phyloP scores from a whole-genome alignment of 2,888 invertebrate genomes.

The Thereva unica region DNA sequence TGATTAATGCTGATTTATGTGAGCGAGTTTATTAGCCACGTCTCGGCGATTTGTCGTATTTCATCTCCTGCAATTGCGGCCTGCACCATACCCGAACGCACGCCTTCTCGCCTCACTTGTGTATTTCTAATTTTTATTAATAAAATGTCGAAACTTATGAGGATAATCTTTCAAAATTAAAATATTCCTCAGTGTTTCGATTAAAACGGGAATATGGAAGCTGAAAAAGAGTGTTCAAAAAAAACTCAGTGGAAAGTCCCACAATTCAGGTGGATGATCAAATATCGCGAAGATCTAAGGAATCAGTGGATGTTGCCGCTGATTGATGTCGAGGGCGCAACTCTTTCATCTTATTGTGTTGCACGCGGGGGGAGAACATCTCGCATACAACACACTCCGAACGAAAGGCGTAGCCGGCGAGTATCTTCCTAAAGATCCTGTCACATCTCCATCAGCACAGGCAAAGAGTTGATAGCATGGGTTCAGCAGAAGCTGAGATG shows the following conservation, averaged over 20 bases:
- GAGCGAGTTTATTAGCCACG: conserved; percentile 28
- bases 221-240: conserved; percentile 6
- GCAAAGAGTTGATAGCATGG: background rate
- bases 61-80: background rate
- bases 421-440: conserved; percentile 22
- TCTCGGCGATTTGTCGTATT: conserved; percentile 21
- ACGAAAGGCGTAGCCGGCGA: conserved; percentile 11
- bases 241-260: conserved; percentile 1
- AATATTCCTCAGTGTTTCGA: too few relatives aligned
- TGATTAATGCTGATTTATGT: conserved; percentile 33
- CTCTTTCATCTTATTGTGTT: conserved; percentile 26
- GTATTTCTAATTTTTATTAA: too few relatives aligned
- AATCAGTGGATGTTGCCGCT: conserved; percentile 1
- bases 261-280: conserved; percentile 11
- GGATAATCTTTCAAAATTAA: too few relatives aligned
- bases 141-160: too few relatives aligned
- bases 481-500: background rate
- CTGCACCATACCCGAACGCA: too few relatives aligned
- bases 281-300: conserved; percentile 19
- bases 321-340: conserved; percentile 12
- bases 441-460: conserved; percentile 20
- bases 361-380: background rate
- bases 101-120: too few relatives aligned
- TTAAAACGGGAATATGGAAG: conserved; percentile 13
- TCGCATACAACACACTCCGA: background rate